Base-by-base conservation (phyloP, 2,113 vertebrate species). In the Sitta europaea region DNA sequence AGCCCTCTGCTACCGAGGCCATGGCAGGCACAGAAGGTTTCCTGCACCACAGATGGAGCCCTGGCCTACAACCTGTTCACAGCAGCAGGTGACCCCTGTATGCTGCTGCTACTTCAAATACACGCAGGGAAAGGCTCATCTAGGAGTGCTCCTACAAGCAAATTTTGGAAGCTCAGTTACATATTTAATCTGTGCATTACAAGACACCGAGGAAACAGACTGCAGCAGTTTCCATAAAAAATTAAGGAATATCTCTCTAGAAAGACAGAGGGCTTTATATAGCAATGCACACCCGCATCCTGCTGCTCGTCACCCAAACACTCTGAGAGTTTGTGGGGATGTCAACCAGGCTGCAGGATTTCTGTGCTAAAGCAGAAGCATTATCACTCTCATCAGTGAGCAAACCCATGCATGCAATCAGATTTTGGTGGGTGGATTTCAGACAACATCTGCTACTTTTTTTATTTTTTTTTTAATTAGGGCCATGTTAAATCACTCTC, bases 211-310 rank as follows among this genome's bases (percentile, higher is more conserved):
- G 90, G 84, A 91, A 96, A 78, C 27, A 96, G 94, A 92, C 77
- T 78, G 88, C 89, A 73, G 79, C 59, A 47, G 53, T 75, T 94
- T 76, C 92, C 78, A 84, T 95, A 84, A 89, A 94, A 92, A 92
- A 76, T 79, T 45, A 72, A 92, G 74, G 61, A 40, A 38, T 36
- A 18, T 92, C 66, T 95, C 82, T 78, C 71, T 70, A 55, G 33
- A 92, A 96, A 85, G 90, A 85, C 59, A 47, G 33, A 25, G 24
- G 55, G 85, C 74, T 95, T 92, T 95, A 80, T 86, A 84, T 72
- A 93, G 78, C 75, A 36, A 17, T 42, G 78, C 70, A 93, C 73
- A 62, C 23, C 18, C 43, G 1, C 75, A 76, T 72, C 54, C 81
- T 86, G 91, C 88, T 88, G 93, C 92, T 93, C 22, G 0, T 94